Conservation (phyloP, 2,888 invertebrate species). For the Trachelus troglodyta region DNA sequence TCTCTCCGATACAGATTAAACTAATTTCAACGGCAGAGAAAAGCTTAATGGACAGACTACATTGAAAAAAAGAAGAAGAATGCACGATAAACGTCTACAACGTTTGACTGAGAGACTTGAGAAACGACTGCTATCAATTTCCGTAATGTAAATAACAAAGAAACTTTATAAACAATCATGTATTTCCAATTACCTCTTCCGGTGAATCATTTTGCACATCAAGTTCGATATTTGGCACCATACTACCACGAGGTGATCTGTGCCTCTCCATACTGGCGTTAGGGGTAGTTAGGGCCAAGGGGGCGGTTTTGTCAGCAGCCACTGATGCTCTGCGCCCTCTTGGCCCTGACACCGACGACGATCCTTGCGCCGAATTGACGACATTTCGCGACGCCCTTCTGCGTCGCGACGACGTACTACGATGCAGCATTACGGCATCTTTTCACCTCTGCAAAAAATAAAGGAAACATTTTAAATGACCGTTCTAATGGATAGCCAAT, state of each 20-base stretch:
- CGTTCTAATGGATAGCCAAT: not conserved
- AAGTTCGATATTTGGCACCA: conserved; percentile 72
- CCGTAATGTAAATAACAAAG: not conserved
- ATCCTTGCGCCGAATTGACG: conserved; percentile 74
- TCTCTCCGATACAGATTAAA: not conserved
- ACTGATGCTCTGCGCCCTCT: conserved; percentile 60
- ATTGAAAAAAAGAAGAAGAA: not conserved
- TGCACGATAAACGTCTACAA: too few species aligned
- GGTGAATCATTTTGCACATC: conserved; percentile 64
- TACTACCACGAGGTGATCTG: conserved; percentile 73
- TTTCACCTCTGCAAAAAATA: conserved; percentile 19
- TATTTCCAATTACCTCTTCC: conserved; percentile 46
- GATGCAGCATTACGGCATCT: conserved; percentile 71
- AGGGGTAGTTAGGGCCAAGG: conserved; percentile 50
- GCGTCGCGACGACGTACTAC: conserved; percentile 76
- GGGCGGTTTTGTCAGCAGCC: conserved; percentile 59
- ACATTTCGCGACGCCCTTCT: conserved; percentile 76
- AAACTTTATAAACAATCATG: not conserved
- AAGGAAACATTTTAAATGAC: not conserved
- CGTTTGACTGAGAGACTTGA: not conserved
- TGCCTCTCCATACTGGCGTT: conserved; percentile 63
- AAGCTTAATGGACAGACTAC: not conserved
- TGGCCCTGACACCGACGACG: conserved; percentile 51
- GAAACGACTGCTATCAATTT: not conserved
- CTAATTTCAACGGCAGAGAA: not conserved